These are phyloP conservation scores for Drosophila ambigua DNA, from an alignment of 1,140 invertebrate species.

Conservation along the genomic window DNA sequence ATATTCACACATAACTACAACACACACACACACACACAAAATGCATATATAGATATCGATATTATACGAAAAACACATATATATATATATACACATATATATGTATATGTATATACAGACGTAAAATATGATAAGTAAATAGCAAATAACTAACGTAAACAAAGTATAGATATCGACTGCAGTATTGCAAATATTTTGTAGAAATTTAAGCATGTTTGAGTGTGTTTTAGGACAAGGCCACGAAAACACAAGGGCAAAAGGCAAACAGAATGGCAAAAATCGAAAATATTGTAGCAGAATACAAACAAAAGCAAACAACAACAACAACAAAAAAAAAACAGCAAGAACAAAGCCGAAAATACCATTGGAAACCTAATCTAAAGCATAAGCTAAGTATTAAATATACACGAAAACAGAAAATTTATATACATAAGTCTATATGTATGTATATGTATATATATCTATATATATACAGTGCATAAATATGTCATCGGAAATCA, in stretches of 20 bases:
- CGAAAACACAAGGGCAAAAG: constrained; percentile 38
- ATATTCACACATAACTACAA: constrained; percentile 35
- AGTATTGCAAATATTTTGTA: constrained; percentile 84
- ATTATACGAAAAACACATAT: constrained; percentile 10
- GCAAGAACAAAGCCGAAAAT: constrained; percentile 48
- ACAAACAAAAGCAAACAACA: constrained; percentile 43
- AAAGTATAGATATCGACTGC: constrained; percentile 83
- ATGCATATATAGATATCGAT: constrained; percentile 51
- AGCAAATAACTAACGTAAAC: constrained; percentile 76
- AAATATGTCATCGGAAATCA: constrained; percentile 54
- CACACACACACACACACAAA: constrained; percentile 11
- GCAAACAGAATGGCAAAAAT: constrained; percentile 52
- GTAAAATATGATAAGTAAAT: constrained; percentile 75
- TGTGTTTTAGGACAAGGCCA: constrained; percentile 66
- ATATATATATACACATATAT: constrained; percentile 42
- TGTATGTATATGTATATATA: constrained; percentile 29
- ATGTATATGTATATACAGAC: constrained; percentile 58
- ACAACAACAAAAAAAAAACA: constrained; percentile 20
- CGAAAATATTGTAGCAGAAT: constrained; percentile 58
- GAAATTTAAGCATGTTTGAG: constrained; percentile 83
- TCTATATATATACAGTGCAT: constrained; percentile 46
- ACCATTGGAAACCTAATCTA: constrained; percentile 48
- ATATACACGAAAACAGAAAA: constrained; percentile 52
- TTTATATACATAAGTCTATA: constrained; percentile 25
- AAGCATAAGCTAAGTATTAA: constrained; percentile 76